Percentiles rank a stretch among this genome's conserved stretches.
Evolutionary conservation across 1,140 invertebrate genomes (phyloP).

Genomic region (Oreohelix idahoensis): DNA sequence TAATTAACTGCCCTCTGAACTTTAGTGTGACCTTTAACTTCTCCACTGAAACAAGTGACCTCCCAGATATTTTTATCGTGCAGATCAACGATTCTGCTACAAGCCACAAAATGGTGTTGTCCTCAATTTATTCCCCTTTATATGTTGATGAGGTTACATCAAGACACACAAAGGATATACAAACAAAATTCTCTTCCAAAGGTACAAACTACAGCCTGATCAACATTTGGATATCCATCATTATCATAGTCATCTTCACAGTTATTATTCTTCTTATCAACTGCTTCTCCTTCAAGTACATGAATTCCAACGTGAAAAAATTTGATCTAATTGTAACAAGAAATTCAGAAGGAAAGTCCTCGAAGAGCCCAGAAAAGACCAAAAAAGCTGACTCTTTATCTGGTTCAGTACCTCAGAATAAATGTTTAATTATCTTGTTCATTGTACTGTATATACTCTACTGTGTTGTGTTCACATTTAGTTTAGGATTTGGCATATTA

Average conservation of each 20-base stretch:
- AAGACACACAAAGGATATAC: neutral
- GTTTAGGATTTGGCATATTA: slow-evolving; percentile 53
- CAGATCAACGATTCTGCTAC: slow-evolving; percentile 59
- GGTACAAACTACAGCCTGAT: neutral
- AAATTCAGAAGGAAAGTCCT: neutral
- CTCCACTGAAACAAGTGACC: slow-evolving; percentile 39
- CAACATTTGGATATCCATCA: slow-evolving; percentile 53
- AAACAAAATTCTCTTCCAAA: slow-evolving; percentile 37
- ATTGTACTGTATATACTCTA: slow-evolving; percentile 58
- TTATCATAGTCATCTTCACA: slow-evolving; percentile 49
- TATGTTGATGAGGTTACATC: neutral
- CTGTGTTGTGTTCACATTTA: slow-evolving; percentile 62
- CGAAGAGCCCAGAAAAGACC: neutral
- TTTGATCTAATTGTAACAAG: neutral
- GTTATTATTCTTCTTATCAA: slow-evolving; percentile 46
- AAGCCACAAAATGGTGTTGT: slow-evolving; percentile 55
- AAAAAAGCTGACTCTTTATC: slow-evolving; percentile 29
- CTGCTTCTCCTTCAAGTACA: slow-evolving; percentile 1
- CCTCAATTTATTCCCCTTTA: slow-evolving; percentile 49
- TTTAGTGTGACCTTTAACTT: slow-evolving; percentile 56
- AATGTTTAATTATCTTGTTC: slow-evolving; percentile 47
- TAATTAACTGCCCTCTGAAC: slow-evolving; percentile 56
- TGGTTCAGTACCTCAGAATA: slow-evolving; percentile 27
- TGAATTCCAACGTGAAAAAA: slow-evolving; percentile 24
- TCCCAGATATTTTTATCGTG: slow-evolving; percentile 58